Conservation (phyloP, 2,113 vertebrate genomes). For the Mixornis gularis region DNA sequence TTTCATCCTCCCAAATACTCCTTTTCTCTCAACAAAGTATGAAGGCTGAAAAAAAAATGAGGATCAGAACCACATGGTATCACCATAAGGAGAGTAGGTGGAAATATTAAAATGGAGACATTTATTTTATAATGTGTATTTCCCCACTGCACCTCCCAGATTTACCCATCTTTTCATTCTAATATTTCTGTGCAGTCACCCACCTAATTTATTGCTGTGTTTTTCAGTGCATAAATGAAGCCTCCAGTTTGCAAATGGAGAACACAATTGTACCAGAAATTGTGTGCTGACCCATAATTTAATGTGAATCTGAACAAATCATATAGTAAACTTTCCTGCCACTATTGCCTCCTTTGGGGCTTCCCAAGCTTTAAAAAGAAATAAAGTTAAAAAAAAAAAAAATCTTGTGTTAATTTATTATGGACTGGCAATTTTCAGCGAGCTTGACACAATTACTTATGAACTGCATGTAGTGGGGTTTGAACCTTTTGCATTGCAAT, state of each 20-base stretch:
- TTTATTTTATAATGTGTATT: constrained; percentile 57
- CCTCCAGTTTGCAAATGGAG: constrained; percentile 47
- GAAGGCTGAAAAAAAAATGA: constrained; percentile 29
- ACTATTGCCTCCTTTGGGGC: constrained; percentile 3
- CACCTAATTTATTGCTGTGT: constrained; percentile 45
- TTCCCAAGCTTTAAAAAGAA: not conserved
- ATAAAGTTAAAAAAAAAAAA: not conserved
- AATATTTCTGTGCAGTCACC: constrained; percentile 58
- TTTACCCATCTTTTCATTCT: constrained; percentile 41
- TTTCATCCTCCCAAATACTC: constrained; percentile 29
- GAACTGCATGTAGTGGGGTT: not conserved
- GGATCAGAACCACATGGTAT: constrained; percentile 58
- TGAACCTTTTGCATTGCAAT: not conserved
- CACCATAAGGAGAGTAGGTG: constrained; percentile 71
- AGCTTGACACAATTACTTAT: constrained; percentile 16
- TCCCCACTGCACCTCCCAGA: constrained; percentile 37
- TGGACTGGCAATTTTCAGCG: not conserved
- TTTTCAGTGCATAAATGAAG: constrained; percentile 53
- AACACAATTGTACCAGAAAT: not conserved
- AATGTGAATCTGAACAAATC: not conserved
- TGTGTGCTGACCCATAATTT: constrained; percentile 3
- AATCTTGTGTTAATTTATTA: constrained; percentile 28
- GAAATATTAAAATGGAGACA: constrained; percentile 65
- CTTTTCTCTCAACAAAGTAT: not conserved
- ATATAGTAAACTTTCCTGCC: constrained; percentile 6